Conservation (phyloP, 2,888 invertebrate species). For the Phaedon cochleariae region DNA sequence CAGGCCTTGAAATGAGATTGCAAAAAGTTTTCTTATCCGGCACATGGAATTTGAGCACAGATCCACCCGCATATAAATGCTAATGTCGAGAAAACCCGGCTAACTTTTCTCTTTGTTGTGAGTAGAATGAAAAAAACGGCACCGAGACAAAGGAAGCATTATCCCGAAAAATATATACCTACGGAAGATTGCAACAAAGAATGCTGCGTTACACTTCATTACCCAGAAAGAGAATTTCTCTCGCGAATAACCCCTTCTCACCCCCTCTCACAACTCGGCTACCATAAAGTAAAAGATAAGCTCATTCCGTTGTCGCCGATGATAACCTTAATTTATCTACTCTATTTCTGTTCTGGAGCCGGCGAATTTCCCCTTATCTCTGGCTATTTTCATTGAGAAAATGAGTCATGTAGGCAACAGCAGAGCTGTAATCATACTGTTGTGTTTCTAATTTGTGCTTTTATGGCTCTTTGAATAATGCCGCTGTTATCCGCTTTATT, state of each 20-base stretch:
- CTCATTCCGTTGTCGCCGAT: constrained; percentile 19
- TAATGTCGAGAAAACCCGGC: background rate
- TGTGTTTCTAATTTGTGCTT: constrained; percentile 35
- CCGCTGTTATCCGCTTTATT: background rate
- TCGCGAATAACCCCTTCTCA: constrained; percentile 23
- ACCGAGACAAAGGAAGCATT: background rate
- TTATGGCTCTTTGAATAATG: background rate
- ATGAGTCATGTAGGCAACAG: constrained; percentile 36
- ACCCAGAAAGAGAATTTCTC: constrained; percentile 15
- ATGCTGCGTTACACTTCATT: background rate
- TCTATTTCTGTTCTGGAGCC: constrained; percentile 21
- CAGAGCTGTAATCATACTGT: constrained; percentile 30
- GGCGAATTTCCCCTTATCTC: constrained; percentile 34
- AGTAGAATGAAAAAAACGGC: background rate
- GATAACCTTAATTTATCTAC: constrained; percentile 33
- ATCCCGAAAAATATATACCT: background rate
- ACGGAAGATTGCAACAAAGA: background rate
- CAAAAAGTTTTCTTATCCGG: too few relatives aligned
- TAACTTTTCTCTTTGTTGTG: background rate
- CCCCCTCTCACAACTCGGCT: too few relatives aligned
- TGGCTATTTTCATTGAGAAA: constrained; percentile 33
- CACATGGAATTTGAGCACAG: too few relatives aligned
- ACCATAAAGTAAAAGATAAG: constrained; percentile 27
- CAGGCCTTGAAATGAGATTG: too few relatives aligned
- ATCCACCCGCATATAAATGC: background rate